phyloP scores from a whole-genome alignment of 2,888 invertebrate genomes.

The Caradrina clavipalpis region DNA sequence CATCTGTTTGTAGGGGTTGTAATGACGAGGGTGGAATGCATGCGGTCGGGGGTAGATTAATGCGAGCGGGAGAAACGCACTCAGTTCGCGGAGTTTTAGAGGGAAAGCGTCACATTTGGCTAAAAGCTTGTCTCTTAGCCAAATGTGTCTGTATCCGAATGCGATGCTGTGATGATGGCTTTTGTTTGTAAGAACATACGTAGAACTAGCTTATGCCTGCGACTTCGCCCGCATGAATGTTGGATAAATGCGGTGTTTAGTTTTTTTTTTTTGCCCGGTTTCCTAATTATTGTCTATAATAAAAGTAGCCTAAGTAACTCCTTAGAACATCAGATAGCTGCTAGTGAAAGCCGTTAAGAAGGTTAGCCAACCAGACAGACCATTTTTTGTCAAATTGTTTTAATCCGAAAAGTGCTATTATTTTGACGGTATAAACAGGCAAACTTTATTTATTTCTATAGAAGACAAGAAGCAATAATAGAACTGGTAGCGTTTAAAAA shows the following conservation, averaged over 20 bases:
- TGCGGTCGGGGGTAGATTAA: conserved; percentile 54
- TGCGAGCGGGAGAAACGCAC: conserved; percentile 42
- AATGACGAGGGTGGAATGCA: conserved; percentile 59
- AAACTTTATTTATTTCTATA: no score
- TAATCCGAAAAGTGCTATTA: no score
- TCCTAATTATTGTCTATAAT: no score
- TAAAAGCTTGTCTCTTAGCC: conserved; percentile 58
- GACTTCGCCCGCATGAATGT: no score
- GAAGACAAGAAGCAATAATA: neutral
- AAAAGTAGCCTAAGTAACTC: no score
- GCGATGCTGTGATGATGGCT: conserved; percentile 5
- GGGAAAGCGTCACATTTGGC: conserved; percentile 48
- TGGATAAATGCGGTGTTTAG: no score
- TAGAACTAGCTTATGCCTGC: neutral
- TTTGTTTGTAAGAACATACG: conserved; percentile 7
- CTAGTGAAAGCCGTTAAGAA: no score
- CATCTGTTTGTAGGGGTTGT: conserved; percentile 70
- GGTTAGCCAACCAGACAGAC: no score
- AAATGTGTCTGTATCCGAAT: conserved; percentile 50
- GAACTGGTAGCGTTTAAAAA: neutral
- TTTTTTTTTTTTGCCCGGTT: no score
- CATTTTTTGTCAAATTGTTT: no score
- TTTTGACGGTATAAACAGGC: no score
- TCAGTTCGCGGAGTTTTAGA: conserved; percentile 19
- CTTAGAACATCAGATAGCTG: no score